phyloP scores from a whole-genome alignment of 2,113 vertebrate species.

The Cepphus grylle region DNA sequence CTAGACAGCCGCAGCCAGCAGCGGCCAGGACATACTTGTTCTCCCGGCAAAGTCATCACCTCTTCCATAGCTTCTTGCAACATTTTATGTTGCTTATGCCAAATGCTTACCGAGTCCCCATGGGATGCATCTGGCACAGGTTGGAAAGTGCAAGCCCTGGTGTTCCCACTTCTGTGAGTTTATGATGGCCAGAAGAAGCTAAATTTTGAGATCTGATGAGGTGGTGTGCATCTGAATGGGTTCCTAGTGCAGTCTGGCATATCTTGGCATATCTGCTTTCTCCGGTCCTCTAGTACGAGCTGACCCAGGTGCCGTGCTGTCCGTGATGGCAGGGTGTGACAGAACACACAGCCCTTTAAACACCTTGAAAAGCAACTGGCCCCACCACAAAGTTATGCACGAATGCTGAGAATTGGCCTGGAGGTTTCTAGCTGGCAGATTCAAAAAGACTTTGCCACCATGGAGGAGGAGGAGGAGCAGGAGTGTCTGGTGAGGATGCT shows the following conservation, averaged over 20 bases:
- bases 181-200: neutral
- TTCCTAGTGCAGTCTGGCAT: neutral
- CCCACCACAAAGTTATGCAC: no score
- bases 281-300: accelerated
- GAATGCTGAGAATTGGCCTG: neutral
- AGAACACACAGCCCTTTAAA: neutral
- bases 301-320: no score
- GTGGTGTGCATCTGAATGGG: neutral
- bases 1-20: neutral
- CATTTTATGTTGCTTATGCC: neutral
- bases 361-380: neutral
- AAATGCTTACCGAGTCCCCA: neutral
- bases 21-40: neutral
- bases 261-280: neutral
- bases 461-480: neutral
- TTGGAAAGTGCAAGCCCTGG: neutral
- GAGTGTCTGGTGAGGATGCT: neutral
- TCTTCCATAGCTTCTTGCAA: neutral
- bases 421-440: neutral
- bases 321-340: neutral
- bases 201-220: neutral
- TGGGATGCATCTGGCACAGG: neutral
- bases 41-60: neutral
- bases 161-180: neutral
- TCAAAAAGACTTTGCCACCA: neutral